Base-by-base conservation (phyloP, 1,140 invertebrate species). In the Pararge aegeria region DNA sequence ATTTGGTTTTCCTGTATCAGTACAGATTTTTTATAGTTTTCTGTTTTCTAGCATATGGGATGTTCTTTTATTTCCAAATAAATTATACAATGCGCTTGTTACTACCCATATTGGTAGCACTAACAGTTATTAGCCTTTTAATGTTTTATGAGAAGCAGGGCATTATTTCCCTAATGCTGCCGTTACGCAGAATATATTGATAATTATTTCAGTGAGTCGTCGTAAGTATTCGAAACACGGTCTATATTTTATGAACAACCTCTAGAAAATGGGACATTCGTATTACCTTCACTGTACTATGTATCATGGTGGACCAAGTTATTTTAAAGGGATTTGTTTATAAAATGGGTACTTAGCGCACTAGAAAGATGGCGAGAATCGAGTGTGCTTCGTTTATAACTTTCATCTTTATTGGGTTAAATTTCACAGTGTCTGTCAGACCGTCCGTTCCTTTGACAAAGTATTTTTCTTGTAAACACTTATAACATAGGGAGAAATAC, bases 131-230 rank as follows among this genome's bases (percentile, higher is more conserved):
- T 16, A 16, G 24, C 38, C 37, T 54, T 55, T 81, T 38, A 78
- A 82, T 82, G 76, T 79, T 83, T 70, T 59, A 85, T 78, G 65
- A 73, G 72, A 53, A 40, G 15, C 13, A 64, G 70, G 63, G 65
- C 64, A 62, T 68, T 76, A 87, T 84, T 82, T 80, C 80, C 82
- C 79, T 85, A 87, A 85, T 80, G 70, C 68, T 52, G 68, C 77
- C 80, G 68, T 87, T 85, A 85, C 68, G 70, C 74, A 75, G 78
- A 78, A 87, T 80, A 79, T 85, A 85, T 85, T 69, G 83, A 83
- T 82, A 84, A 83, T 87, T 87, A 87, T 83, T 77, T 78, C 70
- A 64, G 62, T 67, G 68, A 73, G 61, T 64, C 61, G 64, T 69
- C 72, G 68, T 81, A 70, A 81, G 74, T 74, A 84, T 84, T 86